Evolutionary conservation across 2,888 invertebrate species (phyloP).

Genomic region (Syrista parreyssii): DNA sequence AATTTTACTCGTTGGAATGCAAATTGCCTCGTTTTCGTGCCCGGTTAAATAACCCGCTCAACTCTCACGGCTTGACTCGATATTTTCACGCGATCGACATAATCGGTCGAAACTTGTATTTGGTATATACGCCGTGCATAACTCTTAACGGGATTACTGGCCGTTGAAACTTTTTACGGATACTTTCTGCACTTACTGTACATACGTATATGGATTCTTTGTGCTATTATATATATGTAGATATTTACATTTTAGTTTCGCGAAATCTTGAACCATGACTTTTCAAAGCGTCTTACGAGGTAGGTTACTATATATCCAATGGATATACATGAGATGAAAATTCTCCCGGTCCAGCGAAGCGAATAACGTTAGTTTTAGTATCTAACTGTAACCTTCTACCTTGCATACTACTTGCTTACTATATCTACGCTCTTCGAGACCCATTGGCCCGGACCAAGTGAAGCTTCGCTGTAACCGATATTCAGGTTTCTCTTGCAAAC

Average conservation of each 20-base stretch:
- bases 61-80: background rate
- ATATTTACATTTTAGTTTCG: too few species aligned
- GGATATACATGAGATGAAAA: too few species aligned
- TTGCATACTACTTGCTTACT: too few species aligned
- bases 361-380: too few species aligned
- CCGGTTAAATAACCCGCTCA: background rate
- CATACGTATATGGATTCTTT: background rate
- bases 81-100: background rate
- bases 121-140: background rate
- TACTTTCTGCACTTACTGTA: background rate
- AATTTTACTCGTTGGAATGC: slow-evolving; percentile 37
- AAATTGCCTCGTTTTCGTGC: slow-evolving; percentile 35
- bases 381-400: too few species aligned
- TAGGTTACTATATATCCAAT: too few species aligned
- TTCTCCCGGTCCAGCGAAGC: too few species aligned
- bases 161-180: background rate
- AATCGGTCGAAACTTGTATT: background rate
- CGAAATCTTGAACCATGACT: too few species aligned
- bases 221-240: too few species aligned
- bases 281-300: too few species aligned
- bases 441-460: background rate
- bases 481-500: background rate
- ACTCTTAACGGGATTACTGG: background rate
- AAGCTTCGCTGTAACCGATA: background rate
- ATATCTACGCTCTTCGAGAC: background rate